Evolutionary conservation across 1,140 invertebrate species (phyloP).

Genomic region (Eulimnadia texana): DNA sequence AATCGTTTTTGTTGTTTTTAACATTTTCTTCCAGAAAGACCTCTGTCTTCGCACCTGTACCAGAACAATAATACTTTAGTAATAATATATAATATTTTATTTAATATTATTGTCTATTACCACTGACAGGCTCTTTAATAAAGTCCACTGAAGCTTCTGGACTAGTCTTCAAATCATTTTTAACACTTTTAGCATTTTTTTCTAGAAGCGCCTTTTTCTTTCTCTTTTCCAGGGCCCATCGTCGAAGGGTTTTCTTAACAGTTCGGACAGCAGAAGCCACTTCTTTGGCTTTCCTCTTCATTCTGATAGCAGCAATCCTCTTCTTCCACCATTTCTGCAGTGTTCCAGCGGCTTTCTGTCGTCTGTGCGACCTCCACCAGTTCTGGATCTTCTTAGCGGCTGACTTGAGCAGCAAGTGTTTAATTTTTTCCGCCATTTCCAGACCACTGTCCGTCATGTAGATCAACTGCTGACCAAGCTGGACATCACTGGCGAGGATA

Average conservation of each 20-base stretch:
- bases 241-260: background rate
- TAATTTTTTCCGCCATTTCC: background rate
- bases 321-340: constrained; percentile 9
- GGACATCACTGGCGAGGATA: background rate
- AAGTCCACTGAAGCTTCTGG: too few species aligned
- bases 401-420: background rate
- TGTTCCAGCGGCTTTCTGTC: background rate
- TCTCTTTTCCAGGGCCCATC: background rate
- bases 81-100: too few species aligned
- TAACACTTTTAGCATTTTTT: background rate
- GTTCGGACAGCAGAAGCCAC: background rate
- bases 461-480: background rate
- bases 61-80: too few species aligned
- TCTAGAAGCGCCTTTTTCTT: background rate
- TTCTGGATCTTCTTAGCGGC: background rate
- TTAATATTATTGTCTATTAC: too few species aligned
- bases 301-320: background rate
- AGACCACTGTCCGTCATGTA: background rate
- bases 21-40: background rate
- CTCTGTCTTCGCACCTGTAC: too few species aligned
- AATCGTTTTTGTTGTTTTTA: too few species aligned
- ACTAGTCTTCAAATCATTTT: too few species aligned
- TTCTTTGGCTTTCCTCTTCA: background rate
- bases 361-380: background rate
- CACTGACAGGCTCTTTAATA: too few species aligned